These are phyloP conservation scores for Pollenia labialis DNA, from an alignment of 2,888 invertebrate genomes.

Conservation along the genomic window DNA sequence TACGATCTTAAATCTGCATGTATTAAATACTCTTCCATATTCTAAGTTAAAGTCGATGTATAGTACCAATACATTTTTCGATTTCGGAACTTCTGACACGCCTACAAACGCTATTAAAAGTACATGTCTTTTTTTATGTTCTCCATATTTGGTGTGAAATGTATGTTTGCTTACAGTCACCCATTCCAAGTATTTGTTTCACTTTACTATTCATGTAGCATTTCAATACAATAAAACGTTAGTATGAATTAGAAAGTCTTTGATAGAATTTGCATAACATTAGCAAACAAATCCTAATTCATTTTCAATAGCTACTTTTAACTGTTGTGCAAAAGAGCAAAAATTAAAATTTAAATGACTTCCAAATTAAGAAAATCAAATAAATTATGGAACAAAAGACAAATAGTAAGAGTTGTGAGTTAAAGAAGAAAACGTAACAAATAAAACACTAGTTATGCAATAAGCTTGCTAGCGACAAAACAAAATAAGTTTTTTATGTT, in stretches of 20 bases:
- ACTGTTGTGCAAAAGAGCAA: slow-evolving; percentile 10
- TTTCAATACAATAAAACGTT: slow-evolving; percentile 51
- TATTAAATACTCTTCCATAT: no score
- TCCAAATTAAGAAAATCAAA: slow-evolving; percentile 7
- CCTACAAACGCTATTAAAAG: not conserved
- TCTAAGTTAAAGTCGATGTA: no score
- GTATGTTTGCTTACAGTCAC: slow-evolving; percentile 19
- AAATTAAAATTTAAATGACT: slow-evolving; percentile 21
- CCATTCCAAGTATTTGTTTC: not conserved
- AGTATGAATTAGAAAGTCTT: slow-evolving; percentile 67
- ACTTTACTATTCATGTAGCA: not conserved
- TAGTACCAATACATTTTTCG: not conserved
- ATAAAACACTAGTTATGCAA: slow-evolving; percentile 14
- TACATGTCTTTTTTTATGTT: slow-evolving; percentile 15
- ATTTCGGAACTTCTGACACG: slow-evolving; percentile 39
- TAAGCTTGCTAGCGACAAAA: not conserved
- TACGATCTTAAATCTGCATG: no score
- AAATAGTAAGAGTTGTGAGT: not conserved
- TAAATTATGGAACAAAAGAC: slow-evolving; percentile 16
- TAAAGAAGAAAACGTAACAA: not conserved
- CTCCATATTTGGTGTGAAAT: slow-evolving; percentile 52
- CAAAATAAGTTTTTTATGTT: no score
- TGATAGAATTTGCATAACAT: slow-evolving; percentile 67
- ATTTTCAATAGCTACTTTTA: not conserved
- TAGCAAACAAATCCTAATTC: not conserved